These are phyloP conservation scores for Drosophila orosa DNA, from an alignment of 1,140 invertebrate genomes.

Conservation along the genomic window DNA sequence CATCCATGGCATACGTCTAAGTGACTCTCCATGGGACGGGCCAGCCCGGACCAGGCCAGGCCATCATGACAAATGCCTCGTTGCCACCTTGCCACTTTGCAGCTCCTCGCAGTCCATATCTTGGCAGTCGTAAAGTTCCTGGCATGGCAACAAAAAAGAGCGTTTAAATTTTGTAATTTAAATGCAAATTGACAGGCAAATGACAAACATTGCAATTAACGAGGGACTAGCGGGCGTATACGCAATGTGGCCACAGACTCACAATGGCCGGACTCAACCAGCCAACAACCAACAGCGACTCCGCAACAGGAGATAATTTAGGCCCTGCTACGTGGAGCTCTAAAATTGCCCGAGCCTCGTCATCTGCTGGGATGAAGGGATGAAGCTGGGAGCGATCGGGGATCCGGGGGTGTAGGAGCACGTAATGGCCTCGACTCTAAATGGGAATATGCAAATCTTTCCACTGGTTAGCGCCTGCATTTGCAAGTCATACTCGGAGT, in stretches of 20 bases:
- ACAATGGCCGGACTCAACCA: slow-evolving; percentile 38
- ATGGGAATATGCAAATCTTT: slow-evolving; percentile 59
- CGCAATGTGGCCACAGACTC: slow-evolving; percentile 63
- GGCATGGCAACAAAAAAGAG: slow-evolving; percentile 48
- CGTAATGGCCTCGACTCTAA: slow-evolving; percentile 40
- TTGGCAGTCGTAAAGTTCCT: slow-evolving; percentile 51
- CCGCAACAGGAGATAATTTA: slow-evolving; percentile 62
- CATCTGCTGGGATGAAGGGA: slow-evolving; percentile 15
- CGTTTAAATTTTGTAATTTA: slow-evolving; percentile 83
- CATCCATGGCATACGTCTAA: slow-evolving; percentile 54
- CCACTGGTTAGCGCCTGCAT: slow-evolving; percentile 54
- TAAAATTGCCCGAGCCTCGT: slow-evolving; percentile 32
- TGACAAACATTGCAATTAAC: slow-evolving; percentile 82
- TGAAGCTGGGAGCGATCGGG: background rate
- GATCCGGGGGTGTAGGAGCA: background rate
- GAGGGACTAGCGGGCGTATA: slow-evolving; percentile 76
- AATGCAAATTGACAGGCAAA: slow-evolving; percentile 81
- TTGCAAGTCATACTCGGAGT: slow-evolving; percentile 48
- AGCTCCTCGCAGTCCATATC: slow-evolving; percentile 27
- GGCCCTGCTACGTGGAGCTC: slow-evolving; percentile 50
- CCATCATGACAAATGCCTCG: slow-evolving; percentile 61
- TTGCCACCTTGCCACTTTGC: slow-evolving; percentile 24
- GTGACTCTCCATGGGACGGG: slow-evolving; percentile 29
- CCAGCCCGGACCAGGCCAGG: background rate
- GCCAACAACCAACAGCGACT: slow-evolving; percentile 38